Conservation (phyloP, 2,113 vertebrate species). For the Centropus bengalensis region DNA sequence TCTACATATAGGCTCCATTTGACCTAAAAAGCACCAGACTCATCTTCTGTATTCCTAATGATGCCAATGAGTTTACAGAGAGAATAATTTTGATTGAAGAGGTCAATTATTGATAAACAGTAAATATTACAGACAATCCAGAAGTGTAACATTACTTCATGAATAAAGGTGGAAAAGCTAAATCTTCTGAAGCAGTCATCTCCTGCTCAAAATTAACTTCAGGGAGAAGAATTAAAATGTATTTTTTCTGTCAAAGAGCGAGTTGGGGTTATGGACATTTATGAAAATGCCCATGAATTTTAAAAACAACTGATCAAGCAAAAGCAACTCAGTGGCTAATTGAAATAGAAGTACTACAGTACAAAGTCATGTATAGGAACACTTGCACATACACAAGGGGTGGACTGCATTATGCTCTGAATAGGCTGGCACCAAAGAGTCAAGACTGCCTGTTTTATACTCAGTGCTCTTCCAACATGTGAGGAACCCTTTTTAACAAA, state of each 20-base stretch:
- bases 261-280: not conserved
- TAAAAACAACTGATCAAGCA: not conserved
- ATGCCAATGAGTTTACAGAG: not conserved
- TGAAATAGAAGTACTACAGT: not conserved
- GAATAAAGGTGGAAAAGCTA: not conserved
- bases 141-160: not conserved
- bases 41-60: not conserved
- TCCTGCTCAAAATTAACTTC: not conserved
- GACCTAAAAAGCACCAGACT: not conserved
- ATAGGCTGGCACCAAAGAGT: not conserved
- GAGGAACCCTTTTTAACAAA: not conserved
- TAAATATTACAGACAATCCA: not conserved
- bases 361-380: not conserved
- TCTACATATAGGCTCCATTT: not conserved
- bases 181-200: not conserved
- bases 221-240: not conserved
- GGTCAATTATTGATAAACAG: not conserved
- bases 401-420: not conserved
- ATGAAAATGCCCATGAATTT: not conserved
- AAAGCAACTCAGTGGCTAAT: not conserved
- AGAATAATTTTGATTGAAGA: not conserved
- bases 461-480: accelerated
- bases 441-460: not conserved
- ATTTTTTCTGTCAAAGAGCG: not conserved
- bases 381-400: accelerated